Evolutionary conservation across 2,113 vertebrate species (phyloP).

Genomic region (human): GRCh38 chr14:45940501-45941000

Average conservation of each 20-base stretch:
- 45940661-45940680: neutral
- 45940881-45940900: neutral
- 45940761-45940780: neutral
- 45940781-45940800: neutral
- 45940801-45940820: neutral
- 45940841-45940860: neutral
- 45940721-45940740: neutral
- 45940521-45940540: neutral
- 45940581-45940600: neutral
- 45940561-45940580: neutral
- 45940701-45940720: neutral
- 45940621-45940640: neutral
- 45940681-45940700: neutral
- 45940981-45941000: neutral
- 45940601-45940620: neutral
- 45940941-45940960: neutral
- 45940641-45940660: neutral
- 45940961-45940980: neutral
- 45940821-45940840: neutral
- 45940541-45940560: neutral
- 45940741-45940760: neutral
- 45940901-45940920: neutral
- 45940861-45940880: neutral
- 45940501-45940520: neutral
- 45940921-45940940: neutral